Percentiles rank a stretch among this genome's conserved stretches.
phyloP scores from a whole-genome alignment of 2,113 vertebrate genomes.

The Pteronura brasiliensis region DNA sequence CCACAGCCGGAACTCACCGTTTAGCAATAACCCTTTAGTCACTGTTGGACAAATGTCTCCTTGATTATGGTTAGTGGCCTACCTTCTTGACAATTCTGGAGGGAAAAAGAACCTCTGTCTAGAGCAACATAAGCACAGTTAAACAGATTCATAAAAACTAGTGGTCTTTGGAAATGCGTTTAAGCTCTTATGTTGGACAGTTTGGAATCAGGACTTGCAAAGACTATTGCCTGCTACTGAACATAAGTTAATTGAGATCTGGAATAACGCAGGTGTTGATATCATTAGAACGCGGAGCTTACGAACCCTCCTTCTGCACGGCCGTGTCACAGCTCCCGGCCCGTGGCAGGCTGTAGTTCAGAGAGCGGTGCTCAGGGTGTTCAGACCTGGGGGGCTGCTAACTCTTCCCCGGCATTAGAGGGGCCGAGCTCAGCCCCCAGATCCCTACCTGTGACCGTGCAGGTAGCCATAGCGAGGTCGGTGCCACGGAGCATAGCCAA shows the following conservation, averaged over 20 bases:
- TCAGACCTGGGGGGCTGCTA: neutral
- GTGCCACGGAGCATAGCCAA: neutral
- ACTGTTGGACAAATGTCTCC: neutral
- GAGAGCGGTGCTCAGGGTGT: neutral
- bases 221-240: constrained; percentile 12
- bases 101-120: neutral
- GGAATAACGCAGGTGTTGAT: neutral
- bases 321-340: neutral
- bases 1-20: neutral
- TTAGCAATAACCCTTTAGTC: neutral
- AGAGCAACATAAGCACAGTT: constrained; percentile 34
- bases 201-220: constrained; percentile 47
- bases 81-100: neutral
- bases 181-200: constrained; percentile 14
- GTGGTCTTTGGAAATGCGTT: neutral
- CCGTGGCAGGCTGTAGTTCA: neutral
- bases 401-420: neutral
- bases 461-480: neutral
- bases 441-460: neutral
- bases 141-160: constrained; percentile 51
- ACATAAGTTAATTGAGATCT: constrained; percentile 45
- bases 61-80: neutral
- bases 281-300: neutral
- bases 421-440: neutral
- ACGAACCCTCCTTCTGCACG: neutral